A percentile compares a stretch with the other conserved stretches of the same genome.
Evolutionary conservation across 2,797 vertebrate genomes (phyloP).

Genomic region (Etheostoma nigrum): DNA sequence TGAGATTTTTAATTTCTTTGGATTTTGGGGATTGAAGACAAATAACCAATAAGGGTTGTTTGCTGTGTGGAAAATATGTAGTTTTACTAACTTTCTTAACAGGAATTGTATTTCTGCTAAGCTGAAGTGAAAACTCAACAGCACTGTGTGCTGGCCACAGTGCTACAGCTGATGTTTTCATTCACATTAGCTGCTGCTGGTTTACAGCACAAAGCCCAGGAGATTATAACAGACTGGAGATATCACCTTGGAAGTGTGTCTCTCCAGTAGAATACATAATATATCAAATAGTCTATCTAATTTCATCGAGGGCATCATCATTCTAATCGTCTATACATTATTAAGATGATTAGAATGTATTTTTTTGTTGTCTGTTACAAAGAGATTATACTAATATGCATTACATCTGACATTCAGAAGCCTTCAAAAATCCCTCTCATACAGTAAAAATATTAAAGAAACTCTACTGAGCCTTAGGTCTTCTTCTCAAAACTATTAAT

Average conservation of each 20-base stretch:
- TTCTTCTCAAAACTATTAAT: background rate
- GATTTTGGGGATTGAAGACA: slow-evolving; percentile 6
- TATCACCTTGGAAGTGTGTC: background rate
- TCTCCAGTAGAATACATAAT: slow-evolving; percentile 13
- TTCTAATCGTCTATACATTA: background rate
- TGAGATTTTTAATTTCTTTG: slow-evolving; percentile 11
- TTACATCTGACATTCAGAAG: slow-evolving; percentile 32
- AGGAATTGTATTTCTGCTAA: slow-evolving; percentile 51
- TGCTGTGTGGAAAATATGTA: slow-evolving; percentile 13
- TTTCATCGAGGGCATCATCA: background rate
- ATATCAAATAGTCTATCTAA: background rate
- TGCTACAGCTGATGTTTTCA: slow-evolving; percentile 11
- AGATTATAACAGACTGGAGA: slow-evolving; percentile 26
- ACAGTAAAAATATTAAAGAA: slow-evolving; percentile 18
- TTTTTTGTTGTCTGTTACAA: slow-evolving; percentile 47
- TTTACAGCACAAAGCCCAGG: slow-evolving; percentile 44
- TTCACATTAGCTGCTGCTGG: slow-evolving; percentile 35
- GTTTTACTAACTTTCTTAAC: slow-evolving; percentile 37
- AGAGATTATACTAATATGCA: slow-evolving; percentile 16
- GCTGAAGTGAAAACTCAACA: slow-evolving; percentile 8
- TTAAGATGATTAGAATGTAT: slow-evolving; percentile 1
- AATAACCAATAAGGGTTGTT: slow-evolving; percentile 41
- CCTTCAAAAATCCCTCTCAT: background rate
- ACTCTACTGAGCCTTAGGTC: slow-evolving; percentile 9
- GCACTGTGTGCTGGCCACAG: slow-evolving; percentile 23